Base-by-base conservation (phyloP, 2,888 invertebrate species). In the Globia sparganii region DNA sequence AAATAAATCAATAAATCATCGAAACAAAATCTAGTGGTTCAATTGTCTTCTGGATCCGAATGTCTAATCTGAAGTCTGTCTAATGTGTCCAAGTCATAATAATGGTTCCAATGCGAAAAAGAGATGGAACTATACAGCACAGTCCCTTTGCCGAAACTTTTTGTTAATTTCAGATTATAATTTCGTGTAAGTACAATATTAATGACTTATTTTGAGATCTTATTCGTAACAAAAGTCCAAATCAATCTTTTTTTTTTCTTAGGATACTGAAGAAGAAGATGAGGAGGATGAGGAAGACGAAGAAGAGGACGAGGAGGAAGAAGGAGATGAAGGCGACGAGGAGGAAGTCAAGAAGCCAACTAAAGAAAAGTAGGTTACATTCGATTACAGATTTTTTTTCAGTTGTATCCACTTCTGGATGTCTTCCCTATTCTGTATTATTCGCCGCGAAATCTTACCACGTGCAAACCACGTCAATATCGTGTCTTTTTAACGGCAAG, bases 221-320 rank as follows among this genome's bases (percentile, higher is more conserved):
- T 25, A 13, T 62, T 62, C 5, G 34, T 34, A 34, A 34, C 25
- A 6, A n/a, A 34, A 62, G 25, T 8, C 34, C 25, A 40, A 64
- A 37, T 46, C 18, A 37, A 15, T n/a, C 0, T 64, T 8, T 28
- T 5, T 65, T 65, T 28, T 21, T 73, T 61, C 61, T 0, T 74
- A 95, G 94, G 95, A 95, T 49, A 94, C 94, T 40, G 93, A 94
- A 59, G 84, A 84, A 13, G 84, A 84, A 65, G 84, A 84, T 21
- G 84, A 84, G 49, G 84, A 96, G 65, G 97, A 97, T 2, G 97
- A 97, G 31, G 97, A 97, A 73, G 97, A 97, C 34, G 95, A 95
- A 18, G 96, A 94, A 5, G 97, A 97, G 25, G 97, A 97, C 43
- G 97, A 96, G 72, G 96, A 94, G 43, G 96, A 95, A 2, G 96